phyloP scores from a whole-genome alignment of 2,888 invertebrate species.

The Acrobasis suavella region DNA sequence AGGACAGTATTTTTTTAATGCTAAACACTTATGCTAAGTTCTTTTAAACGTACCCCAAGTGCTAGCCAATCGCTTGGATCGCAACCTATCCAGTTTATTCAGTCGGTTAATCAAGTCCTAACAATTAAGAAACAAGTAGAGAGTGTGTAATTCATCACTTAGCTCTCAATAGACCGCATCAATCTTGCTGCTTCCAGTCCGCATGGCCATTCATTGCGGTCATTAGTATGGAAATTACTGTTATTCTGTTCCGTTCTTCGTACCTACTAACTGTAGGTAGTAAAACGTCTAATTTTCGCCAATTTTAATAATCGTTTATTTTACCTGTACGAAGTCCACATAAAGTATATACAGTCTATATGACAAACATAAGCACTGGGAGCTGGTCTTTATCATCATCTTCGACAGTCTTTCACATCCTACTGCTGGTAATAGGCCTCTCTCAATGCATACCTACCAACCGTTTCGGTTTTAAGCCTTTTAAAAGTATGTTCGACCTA shows the following conservation, averaged over 20 bases:
- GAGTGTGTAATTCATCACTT: slow-evolving; percentile 25
- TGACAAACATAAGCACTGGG: too few species aligned
- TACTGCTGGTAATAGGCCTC: too few species aligned
- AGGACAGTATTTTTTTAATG: too few species aligned
- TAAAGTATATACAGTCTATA: too few species aligned
- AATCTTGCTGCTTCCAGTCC: slow-evolving; percentile 24
- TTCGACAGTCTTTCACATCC: too few species aligned
- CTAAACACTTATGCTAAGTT: neutral
- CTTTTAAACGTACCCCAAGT: neutral
- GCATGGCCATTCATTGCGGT: slow-evolving; percentile 7
- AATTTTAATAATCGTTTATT: neutral
- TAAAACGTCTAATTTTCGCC: neutral
- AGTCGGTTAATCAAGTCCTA: slow-evolving; percentile 17
- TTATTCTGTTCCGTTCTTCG: neutral
- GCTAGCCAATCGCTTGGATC: slow-evolving; percentile 5
- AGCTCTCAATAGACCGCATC: slow-evolving; percentile 27
- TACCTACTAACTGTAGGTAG: neutral
- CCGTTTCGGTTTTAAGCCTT: too few species aligned
- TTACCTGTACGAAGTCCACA: too few species aligned
- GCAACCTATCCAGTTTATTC: neutral
- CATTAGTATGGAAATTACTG: slow-evolving; percentile 21
- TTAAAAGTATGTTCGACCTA: too few species aligned
- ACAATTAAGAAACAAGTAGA: slow-evolving; percentile 16
- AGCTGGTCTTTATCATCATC: too few species aligned
- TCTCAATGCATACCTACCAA: too few species aligned